Conservation (phyloP, 2,113 vertebrate species). For the Vanacampus margaritifer region DNA sequence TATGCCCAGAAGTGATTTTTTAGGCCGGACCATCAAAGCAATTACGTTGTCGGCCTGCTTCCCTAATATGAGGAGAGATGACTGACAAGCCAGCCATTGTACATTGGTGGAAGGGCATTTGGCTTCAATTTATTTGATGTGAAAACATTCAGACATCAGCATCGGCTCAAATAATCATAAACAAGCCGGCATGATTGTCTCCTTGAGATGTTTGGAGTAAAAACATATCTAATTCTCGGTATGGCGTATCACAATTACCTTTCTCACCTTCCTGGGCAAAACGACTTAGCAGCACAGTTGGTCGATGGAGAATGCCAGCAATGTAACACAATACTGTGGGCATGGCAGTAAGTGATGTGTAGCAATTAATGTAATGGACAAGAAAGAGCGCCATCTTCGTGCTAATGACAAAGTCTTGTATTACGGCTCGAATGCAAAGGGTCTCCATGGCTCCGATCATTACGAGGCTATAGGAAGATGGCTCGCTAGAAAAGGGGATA, state of each 20-base stretch:
- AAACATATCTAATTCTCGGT: conserved; percentile 29
- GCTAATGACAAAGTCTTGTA: conserved; percentile 68
- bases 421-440: conserved; percentile 65
- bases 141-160: conserved; percentile 58
- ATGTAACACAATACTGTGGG: conserved; percentile 61
- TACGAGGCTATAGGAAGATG: conserved; percentile 59
- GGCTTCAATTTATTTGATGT: conserved; percentile 71
- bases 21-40: conserved; percentile 98
- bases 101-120: conserved; percentile 63
- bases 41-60: conserved; percentile 93
- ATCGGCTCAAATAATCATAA: conserved; percentile 55
- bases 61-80: conserved; percentile 92
- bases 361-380: conserved; percentile 77
- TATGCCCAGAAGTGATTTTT: conserved; percentile 98
- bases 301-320: conserved; percentile 36
- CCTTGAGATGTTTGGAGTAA: conserved; percentile 41
- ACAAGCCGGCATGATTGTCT: conserved; percentile 52
- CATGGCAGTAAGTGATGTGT: conserved; percentile 58
- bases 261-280: conserved; percentile 31
- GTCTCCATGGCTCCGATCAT: conserved; percentile 63
- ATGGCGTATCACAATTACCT: conserved; percentile 45
- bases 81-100: conserved; percentile 86
- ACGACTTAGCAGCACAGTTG: conserved; percentile 32
- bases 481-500: conserved; percentile 60
- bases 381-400: conserved; percentile 48